Evolutionary conservation across 2,113 vertebrate genomes (phyloP).

Genomic region (Sapayoa aenigma): DNA sequence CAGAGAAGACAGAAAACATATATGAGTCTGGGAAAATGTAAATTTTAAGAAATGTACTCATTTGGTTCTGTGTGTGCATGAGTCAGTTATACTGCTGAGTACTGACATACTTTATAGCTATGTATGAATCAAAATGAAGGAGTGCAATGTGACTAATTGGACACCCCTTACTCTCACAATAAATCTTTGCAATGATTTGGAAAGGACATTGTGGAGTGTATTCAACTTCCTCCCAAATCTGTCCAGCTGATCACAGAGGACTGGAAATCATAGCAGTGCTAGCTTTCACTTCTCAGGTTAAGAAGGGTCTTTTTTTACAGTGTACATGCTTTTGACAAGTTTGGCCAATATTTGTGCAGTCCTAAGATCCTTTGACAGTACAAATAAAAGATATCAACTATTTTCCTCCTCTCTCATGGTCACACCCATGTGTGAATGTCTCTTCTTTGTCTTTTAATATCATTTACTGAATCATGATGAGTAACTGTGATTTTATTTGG

Average conservation of each 20-base stretch:
- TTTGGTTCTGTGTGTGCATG: background rate
- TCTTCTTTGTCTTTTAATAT: background rate
- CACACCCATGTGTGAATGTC: background rate
- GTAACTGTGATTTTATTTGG: background rate
- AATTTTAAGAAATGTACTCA: background rate
- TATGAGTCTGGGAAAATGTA: background rate
- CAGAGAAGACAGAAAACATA: background rate
- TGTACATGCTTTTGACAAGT: background rate
- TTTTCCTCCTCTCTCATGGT: background rate
- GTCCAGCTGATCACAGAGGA: background rate
- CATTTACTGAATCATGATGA: background rate
- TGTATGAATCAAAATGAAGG: background rate
- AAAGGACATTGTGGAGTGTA: background rate
- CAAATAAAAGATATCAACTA: background rate
- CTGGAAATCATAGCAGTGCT: background rate
- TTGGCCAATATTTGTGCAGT: background rate
- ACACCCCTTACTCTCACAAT: background rate
- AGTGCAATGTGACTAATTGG: fast-evolving
- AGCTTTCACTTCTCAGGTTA: background rate
- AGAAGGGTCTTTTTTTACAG: background rate
- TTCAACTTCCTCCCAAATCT: background rate
- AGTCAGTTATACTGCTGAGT: background rate
- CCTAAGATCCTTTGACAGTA: background rate
- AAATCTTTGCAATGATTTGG: background rate
- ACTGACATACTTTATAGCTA: background rate